Base-by-base conservation (phyloP, 37 sponge, comb jelly and placozoan species). In the Corticium candelabrum region DNA sequence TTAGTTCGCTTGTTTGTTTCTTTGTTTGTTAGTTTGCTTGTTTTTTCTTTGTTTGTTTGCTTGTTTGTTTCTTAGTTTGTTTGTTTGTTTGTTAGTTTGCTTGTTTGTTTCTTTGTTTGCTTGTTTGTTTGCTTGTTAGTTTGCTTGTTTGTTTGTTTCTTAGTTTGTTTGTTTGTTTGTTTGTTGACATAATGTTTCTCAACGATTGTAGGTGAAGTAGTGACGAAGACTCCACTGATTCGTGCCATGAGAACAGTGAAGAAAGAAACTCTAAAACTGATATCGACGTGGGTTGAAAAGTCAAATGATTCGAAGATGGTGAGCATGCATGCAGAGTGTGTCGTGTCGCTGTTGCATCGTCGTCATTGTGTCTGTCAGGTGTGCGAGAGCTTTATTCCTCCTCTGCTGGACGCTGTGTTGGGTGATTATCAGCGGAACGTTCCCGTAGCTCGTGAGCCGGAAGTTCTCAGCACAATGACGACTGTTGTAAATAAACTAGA, bases 361-460 rank as follows among this genome's bases (percentile, higher is more conserved):
- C 27, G 21, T 76, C 40, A 27, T 76, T 30, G n/a, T 76, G 39
- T 32, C 33, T 56, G 71, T 1, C 43, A 88, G 89, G 79, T 88
- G 34, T 76, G 87, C 40, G 94, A 93, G 37, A 97, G 93, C 80
- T 97, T 97, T 83, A 82, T 97, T 21, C 99, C 99, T 38, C 99
- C 99, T 1, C 78, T 97, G 21, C 84, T 94, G 83, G 86, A 94
- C 62, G 94, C 99, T 75, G 94, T 97, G 34, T 79, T 97, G 76
- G 82, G 77, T 3, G 94, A 97, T 84, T 97, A 97, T 68, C 69
- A 82, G 3, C 69, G 88, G 21, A 93, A 94, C 80, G 88, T 94
- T 38, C 94, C 99, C n/a, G 81, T 81, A 15, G 99, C 99, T 11
- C 85, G 99, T 38, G 99, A 97, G 70, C 92, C 99, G 27, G 94